Evolutionary conservation across 2,888 invertebrate genomes (phyloP).

Genomic region (Axea sp.): DNA sequence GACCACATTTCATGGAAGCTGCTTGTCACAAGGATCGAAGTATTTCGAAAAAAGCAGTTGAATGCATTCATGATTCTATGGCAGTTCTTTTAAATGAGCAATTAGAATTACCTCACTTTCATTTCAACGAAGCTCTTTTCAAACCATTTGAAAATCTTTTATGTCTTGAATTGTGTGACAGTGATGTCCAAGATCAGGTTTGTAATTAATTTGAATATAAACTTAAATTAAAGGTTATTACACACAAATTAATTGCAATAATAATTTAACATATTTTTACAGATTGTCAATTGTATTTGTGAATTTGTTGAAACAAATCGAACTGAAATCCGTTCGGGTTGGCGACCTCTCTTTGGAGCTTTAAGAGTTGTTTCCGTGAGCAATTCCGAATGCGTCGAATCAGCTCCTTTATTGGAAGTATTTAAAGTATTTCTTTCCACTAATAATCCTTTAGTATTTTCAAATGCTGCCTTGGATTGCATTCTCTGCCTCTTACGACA

Average conservation of each 20-base stretch:
- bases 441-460: conserved; percentile 95
- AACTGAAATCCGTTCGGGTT: conserved; percentile 95
- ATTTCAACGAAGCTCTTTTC: conserved; percentile 95
- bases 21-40: conserved; percentile 94
- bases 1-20: conserved; percentile 96
- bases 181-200: conserved; percentile 89
- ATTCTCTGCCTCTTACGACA: conserved; percentile 92
- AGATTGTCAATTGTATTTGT: conserved; percentile 97
- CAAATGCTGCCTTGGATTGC: conserved; percentile 96
- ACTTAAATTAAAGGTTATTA: too few relatives aligned
- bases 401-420: conserved; percentile 90
- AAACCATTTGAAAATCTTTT: conserved; percentile 97
- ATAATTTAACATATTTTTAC: conserved; percentile 68
- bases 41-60: conserved; percentile 94
- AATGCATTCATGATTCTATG: conserved; percentile 95
- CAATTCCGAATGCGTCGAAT: conserved; percentile 85
- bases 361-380: conserved; percentile 88
- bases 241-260: background rate
- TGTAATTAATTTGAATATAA: conserved; percentile 10
- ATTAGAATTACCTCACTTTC: conserved; percentile 94
- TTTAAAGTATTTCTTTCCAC: conserved; percentile 96
- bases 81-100: conserved; percentile 92
- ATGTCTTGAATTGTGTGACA: conserved; percentile 94
- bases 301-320: conserved; percentile 97
- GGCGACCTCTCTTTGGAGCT: conserved; percentile 97